phyloP scores from a whole-genome alignment of 2,888 invertebrate genomes.

The Cephalotes varians region DNA sequence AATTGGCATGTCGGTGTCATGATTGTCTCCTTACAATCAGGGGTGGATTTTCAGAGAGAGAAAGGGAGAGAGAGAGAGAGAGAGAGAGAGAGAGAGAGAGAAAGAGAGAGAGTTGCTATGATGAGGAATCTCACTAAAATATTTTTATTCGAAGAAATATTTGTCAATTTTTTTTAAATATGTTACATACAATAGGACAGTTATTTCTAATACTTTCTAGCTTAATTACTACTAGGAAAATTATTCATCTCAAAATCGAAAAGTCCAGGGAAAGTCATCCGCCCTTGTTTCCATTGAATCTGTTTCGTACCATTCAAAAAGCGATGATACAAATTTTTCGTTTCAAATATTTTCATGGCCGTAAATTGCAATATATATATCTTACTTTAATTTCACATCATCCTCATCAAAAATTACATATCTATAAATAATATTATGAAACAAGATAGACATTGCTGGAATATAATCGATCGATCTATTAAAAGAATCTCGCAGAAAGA shows the following conservation, averaged over 20 bases:
- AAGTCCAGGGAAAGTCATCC: neutral
- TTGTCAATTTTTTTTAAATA: neutral
- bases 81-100: neutral
- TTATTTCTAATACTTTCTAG: neutral
- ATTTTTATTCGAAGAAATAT: neutral
- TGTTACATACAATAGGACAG: neutral
- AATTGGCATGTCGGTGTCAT: slow-evolving; percentile 18
- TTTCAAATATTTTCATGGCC: neutral
- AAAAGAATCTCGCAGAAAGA: neutral
- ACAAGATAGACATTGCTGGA: neutral
- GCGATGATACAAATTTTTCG: neutral
- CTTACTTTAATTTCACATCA: slow-evolving; percentile 8
- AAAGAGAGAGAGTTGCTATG: neutral
- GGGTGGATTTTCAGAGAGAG: neutral
- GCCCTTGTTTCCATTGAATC: neutral
- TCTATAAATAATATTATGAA: no score
- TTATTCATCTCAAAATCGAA: neutral
- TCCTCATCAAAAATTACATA: slow-evolving; percentile 3
- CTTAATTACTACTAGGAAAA: neutral
- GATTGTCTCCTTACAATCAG: neutral
- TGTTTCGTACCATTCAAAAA: neutral
- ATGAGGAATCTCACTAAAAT: neutral
- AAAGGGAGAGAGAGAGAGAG: neutral
- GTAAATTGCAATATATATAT: slow-evolving; percentile 13
- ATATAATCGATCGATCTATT: slow-evolving; percentile 8